phyloP scores from a whole-genome alignment of 2,797 vertebrate species.

The Myotis myotis region DNA sequence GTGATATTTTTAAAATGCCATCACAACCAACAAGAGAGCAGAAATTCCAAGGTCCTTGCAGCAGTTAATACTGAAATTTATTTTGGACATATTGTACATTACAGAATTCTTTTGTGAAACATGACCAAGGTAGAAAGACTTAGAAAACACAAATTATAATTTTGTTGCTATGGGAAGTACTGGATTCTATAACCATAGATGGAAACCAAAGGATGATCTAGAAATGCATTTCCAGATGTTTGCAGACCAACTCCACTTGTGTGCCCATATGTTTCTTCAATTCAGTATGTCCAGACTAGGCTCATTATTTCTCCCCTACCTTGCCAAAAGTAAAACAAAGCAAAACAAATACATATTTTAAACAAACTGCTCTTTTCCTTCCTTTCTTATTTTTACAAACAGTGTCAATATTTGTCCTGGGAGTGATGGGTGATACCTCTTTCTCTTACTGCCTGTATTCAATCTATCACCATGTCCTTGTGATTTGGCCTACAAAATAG shows the following conservation, averaged over 20 bases:
- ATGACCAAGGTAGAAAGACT: background rate
- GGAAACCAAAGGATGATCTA: background rate
- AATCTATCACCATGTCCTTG: background rate
- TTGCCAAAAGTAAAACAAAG: background rate
- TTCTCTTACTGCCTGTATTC: background rate
- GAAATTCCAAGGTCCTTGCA: background rate
- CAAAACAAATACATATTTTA: background rate
- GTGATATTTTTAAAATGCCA: background rate
- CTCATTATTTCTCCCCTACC: background rate
- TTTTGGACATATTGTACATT: background rate
- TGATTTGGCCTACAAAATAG: background rate
- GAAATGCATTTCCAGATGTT: background rate
- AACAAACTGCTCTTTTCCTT: background rate
- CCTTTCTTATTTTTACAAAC: background rate
- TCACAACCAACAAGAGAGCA: background rate
- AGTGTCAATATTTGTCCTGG: background rate
- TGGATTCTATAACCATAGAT: background rate
- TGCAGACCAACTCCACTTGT: background rate
- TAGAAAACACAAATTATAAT: background rate
- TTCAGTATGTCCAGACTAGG: background rate
- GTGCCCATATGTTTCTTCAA: background rate
- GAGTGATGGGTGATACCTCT: background rate
- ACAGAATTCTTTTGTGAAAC: slow-evolving; percentile 23
- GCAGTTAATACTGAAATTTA: background rate
- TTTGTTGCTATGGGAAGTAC: background rate